Percentiles rank a stretch among this genome's conserved stretches.
phyloP scores from a whole-genome alignment of 2,113 vertebrate species.

The Atractosteus spatula region DNA sequence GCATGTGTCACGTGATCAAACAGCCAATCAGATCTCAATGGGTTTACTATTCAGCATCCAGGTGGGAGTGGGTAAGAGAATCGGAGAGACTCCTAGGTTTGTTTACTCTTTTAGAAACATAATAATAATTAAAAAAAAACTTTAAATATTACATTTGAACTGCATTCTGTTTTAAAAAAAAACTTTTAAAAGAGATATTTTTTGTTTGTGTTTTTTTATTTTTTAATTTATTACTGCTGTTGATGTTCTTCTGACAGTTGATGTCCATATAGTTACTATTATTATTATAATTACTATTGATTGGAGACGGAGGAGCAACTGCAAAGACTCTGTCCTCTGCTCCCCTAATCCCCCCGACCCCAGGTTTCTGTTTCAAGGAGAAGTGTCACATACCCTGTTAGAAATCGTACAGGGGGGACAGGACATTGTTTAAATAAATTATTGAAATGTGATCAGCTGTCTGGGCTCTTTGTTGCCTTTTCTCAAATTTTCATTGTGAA shows the following conservation, averaged over 20 bases:
- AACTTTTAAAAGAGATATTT: conserved; percentile 21
- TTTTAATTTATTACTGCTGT: conserved; percentile 38
- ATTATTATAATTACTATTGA: conserved; percentile 23
- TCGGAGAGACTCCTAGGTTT: background rate
- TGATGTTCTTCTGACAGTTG: conserved; percentile 36
- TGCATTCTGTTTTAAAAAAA: conserved; percentile 7
- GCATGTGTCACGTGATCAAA: background rate
- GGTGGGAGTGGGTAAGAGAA: background rate
- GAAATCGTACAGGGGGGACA: conserved; percentile 41
- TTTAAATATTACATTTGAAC: conserved; percentile 21
- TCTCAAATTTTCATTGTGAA: too few relatives aligned
- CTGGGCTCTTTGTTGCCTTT: background rate
- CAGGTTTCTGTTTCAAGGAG: conserved; percentile 37
- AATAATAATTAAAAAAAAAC: conserved; percentile 23
- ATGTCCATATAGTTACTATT: conserved; percentile 37
- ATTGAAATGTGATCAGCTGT: conserved; percentile 43
- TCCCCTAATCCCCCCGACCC: conserved; percentile 19
- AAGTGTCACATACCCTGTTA: conserved; percentile 39
- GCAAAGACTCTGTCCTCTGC: conserved; percentile 23
- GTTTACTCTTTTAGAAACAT: background rate
- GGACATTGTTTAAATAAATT: conserved; percentile 55
- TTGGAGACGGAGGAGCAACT: conserved; percentile 24
- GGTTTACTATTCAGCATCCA: background rate
- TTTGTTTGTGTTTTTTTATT: conserved; percentile 35
- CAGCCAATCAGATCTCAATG: background rate